Conservation (phyloP, 2,113 vertebrate genomes). For the Atractosteus spatula region DNA sequence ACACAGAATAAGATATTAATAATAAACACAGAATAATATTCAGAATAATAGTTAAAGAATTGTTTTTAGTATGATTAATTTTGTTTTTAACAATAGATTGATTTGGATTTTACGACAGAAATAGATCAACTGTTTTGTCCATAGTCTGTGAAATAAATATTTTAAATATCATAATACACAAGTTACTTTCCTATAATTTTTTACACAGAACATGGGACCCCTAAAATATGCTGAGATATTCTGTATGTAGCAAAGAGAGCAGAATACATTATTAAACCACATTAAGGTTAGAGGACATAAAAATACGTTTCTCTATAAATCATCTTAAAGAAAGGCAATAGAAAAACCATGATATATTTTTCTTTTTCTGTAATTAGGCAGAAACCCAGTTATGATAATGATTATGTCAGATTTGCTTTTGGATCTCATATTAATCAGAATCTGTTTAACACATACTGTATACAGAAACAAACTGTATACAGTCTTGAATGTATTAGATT, state of each 20-base stretch:
- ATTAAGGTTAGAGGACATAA: slow-evolving; percentile 7
- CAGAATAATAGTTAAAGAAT: too few species aligned
- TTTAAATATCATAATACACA: slow-evolving; percentile 11
- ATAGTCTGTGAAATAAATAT: slow-evolving; percentile 18
- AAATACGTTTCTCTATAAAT: slow-evolving; percentile 24
- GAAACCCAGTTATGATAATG: neutral
- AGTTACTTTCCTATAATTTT: slow-evolving; percentile 19
- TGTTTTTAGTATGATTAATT: neutral
- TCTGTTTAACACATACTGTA: neutral
- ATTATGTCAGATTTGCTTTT: neutral
- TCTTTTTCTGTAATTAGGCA: neutral
- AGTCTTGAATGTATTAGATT: neutral
- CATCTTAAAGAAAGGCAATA: slow-evolving; percentile 10
- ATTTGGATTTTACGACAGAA: slow-evolving; percentile 10
- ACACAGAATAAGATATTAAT: too few species aligned
- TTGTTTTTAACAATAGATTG: slow-evolving; percentile 20
- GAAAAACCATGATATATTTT: neutral
- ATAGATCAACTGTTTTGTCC: neutral
- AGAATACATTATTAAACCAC: slow-evolving; percentile 28
- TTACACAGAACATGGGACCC: slow-evolving; percentile 23
- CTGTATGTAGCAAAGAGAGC: slow-evolving; percentile 5
- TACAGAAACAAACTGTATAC: neutral
- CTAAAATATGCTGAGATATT: slow-evolving; percentile 17
- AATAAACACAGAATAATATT: too few species aligned
- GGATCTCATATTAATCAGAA: neutral